phyloP scores from a whole-genome alignment of 2,888 invertebrate species.

The Acanthoscelides obtectus region DNA sequence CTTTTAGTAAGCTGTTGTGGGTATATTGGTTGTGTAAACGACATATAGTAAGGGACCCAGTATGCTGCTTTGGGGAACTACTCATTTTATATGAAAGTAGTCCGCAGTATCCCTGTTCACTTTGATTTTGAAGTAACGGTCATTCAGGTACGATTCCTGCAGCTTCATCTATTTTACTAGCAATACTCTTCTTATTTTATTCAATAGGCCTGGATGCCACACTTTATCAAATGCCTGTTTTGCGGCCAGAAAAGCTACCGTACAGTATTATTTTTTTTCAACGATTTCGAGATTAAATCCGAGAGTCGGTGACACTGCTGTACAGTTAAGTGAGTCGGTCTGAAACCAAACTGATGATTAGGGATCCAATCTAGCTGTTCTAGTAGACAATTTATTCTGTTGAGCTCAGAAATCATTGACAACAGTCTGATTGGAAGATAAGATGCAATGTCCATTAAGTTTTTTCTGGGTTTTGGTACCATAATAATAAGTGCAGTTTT shows the following conservation, averaged over 20 bases:
- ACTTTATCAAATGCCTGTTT: neutral
- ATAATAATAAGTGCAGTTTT: neutral
- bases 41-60: neutral
- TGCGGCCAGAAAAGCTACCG: neutral
- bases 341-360: neutral
- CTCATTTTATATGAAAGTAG: neutral
- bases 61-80: neutral
- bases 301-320: neutral
- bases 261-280: neutral
- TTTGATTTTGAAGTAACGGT: neutral
- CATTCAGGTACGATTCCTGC: neutral
- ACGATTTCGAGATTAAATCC: neutral
- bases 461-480: neutral
- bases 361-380: neutral
- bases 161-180: neutral
- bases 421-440: neutral
- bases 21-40: conserved; percentile 1
- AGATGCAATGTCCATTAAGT: neutral
- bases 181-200: neutral
- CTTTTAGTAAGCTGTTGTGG: neutral
- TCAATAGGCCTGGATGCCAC: neutral
- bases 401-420: neutral
- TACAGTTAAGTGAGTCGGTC: neutral
- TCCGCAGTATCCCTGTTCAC: neutral
- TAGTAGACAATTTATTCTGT: neutral